Percentiles rank a stretch among this genome's conserved stretches.
Conservation (phyloP, 1,140 invertebrate genomes). For the Neodiprion lecontei region DNA sequence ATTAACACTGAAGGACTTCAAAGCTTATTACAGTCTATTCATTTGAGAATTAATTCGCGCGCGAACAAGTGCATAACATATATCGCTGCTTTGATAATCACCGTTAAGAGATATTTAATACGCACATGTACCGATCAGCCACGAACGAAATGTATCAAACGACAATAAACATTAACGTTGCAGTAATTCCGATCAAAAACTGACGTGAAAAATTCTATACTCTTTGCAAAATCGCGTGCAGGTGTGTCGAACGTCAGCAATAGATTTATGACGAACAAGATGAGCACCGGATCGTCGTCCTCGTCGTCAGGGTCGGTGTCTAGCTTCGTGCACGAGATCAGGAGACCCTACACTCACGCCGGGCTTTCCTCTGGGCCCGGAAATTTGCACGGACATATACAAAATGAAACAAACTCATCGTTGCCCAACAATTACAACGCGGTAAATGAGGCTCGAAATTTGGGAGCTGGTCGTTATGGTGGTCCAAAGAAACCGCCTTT, state of each 20-base stretch:
- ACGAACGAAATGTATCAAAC: too few species aligned
- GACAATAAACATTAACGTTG: too few species aligned
- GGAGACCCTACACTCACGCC: constrained; percentile 28
- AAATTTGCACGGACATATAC: neutral
- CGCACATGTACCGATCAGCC: too few species aligned
- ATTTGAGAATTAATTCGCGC: too few species aligned
- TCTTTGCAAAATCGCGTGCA: neutral
- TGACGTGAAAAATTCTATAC: too few species aligned
- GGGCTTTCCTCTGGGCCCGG: neutral
- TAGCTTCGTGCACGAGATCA: constrained; percentile 30
- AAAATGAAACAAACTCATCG: neutral
- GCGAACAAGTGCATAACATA: too few species aligned
- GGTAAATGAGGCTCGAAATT: constrained; percentile 25
- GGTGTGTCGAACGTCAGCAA: neutral
- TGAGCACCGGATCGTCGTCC: neutral
- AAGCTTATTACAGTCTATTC: too few species aligned
- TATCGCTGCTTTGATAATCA: too few species aligned
- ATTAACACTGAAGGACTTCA: too few species aligned
- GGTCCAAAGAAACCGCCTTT: constrained; percentile 79
- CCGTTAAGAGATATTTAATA: too few species aligned
- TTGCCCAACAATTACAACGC: neutral
- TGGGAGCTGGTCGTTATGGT: constrained; percentile 42
- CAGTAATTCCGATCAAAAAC: too few species aligned
- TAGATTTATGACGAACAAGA: neutral
- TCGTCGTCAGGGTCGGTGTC: neutral